Percentiles rank a stretch among this genome's conserved stretches.
phyloP scores from a whole-genome alignment of 2,888 invertebrate genomes.

The Thera obeliscata region DNA sequence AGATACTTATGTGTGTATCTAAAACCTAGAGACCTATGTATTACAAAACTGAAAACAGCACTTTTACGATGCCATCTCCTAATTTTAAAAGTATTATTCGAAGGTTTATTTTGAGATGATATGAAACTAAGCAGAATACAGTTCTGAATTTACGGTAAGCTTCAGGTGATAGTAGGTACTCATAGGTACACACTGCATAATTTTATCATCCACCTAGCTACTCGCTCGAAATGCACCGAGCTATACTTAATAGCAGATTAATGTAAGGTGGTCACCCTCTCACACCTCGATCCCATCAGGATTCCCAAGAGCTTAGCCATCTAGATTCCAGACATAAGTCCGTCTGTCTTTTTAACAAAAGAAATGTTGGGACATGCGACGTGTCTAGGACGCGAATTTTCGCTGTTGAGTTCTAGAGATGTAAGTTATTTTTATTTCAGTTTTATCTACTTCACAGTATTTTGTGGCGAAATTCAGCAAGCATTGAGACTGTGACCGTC shows the following conservation, averaged over 20 bases:
- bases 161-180: constrained; percentile 1
- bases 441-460: not conserved
- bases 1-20: too few relatives aligned
- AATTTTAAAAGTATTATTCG: not conserved
- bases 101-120: not conserved
- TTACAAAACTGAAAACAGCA: too few relatives aligned
- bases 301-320: constrained; percentile 36
- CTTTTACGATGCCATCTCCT: too few relatives aligned
- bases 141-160: not conserved
- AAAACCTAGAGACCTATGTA: too few relatives aligned
- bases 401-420: not conserved
- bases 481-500: not conserved
- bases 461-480: not conserved
- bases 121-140: not conserved
- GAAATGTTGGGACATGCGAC: constrained; percentile 14
- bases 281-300: constrained; percentile 32
- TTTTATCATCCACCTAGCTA: constrained; percentile 18
- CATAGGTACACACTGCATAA: constrained; percentile 19
- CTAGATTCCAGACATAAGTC: constrained; percentile 33
- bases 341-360: constrained; percentile 37
- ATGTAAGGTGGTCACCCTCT: constrained; percentile 36
- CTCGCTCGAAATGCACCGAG: constrained; percentile 17
- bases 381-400: constrained; percentile 5
- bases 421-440: not conserved
- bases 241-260: constrained; percentile 27